Base-by-base conservation (phyloP, 2,888 invertebrate species). In the Trachelus troglodyta region DNA sequence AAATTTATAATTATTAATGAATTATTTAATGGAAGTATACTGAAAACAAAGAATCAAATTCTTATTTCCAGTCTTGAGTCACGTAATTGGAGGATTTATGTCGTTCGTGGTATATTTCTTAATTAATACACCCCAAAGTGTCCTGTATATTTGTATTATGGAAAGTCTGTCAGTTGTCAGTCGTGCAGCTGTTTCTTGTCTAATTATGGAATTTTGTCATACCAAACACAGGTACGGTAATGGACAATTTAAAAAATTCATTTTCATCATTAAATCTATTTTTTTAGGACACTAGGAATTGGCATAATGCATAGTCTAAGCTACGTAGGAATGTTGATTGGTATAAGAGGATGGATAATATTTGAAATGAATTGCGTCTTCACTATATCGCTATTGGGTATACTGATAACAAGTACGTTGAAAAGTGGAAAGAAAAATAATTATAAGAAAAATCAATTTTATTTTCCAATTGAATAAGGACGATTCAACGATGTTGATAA, bases 91-190 rank as follows among this genome's bases (percentile, higher is more conserved):
- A 11, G 77, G 77, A 11, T 34, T 75, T 12, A 35, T 68, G 37
- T 69, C 75, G 1, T 77, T 77, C 34, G 69, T 68, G 31, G 77
- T 40, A 11, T 69, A 69, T 40, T 75, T 75, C 11, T 31, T 77
- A 69, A 69, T 77, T 33, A 69, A 40, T 23, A 77, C 74, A 30
- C 68, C 35, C 37, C 33, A n/a, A 34, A 30, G 30, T 15, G 12
- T 77, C 30, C 37, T 75, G 35, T 77, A 77, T 37, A 69, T 75
- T 15, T 68, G 75, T 68, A 34, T 77, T 30, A 77, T 77, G 77
- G 74, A 74, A 35, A 75, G 69, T 9, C 74, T 77, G 74, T 77
- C 33, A 33, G 15, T 75, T 23, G 77, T 77, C 1, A 75, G 77
- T 15, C 34, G 34, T 12, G 69, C 75, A 23, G 75, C 68, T 30